These are phyloP conservation scores for Drosophila yakuba DNA, from an alignment of 1,140 invertebrate genomes.

Conservation along the genomic window DNA sequence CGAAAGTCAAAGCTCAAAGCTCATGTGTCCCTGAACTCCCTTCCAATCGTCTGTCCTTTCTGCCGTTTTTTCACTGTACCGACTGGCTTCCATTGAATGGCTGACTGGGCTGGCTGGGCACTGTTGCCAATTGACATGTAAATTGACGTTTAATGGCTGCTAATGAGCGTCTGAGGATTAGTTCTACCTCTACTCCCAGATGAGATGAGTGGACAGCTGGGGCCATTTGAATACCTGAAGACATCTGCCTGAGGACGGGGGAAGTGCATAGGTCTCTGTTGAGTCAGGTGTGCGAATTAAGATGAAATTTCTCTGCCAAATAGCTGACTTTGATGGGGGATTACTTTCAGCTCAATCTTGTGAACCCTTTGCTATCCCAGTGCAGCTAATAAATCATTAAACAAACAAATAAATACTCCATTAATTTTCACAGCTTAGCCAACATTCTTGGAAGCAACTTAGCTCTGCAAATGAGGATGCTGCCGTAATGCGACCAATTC, in stretches of 20 bases:
- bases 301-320: slow-evolving; percentile 6
- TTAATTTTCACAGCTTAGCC: slow-evolving; percentile 78
- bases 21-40: slow-evolving; percentile 48
- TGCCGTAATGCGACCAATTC: slow-evolving; percentile 71
- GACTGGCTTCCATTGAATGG: slow-evolving; percentile 32
- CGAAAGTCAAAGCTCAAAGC: slow-evolving; percentile 66
- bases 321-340: slow-evolving; percentile 10
- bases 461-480: slow-evolving; percentile 38
- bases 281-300: slow-evolving; percentile 26
- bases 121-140: slow-evolving; percentile 81
- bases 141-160: slow-evolving; percentile 83
- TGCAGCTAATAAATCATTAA: slow-evolving; percentile 76
- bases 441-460: slow-evolving; percentile 10
- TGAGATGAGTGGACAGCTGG: slow-evolving; percentile 3
- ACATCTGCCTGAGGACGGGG: not conserved
- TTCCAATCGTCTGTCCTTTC: not conserved
- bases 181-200: slow-evolving; percentile 24
- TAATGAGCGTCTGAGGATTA: slow-evolving; percentile 83
- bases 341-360: slow-evolving; percentile 2
- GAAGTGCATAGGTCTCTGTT: not conserved
- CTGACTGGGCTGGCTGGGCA: slow-evolving; percentile 23
- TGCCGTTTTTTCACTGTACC: slow-evolving; percentile 18
- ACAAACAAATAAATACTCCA: slow-evolving; percentile 78
- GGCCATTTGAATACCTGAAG: slow-evolving; percentile 61
- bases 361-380: slow-evolving; percentile 28